Base-by-base conservation (phyloP, 2,888 invertebrate genomes). In the Archips xylosteana region DNA sequence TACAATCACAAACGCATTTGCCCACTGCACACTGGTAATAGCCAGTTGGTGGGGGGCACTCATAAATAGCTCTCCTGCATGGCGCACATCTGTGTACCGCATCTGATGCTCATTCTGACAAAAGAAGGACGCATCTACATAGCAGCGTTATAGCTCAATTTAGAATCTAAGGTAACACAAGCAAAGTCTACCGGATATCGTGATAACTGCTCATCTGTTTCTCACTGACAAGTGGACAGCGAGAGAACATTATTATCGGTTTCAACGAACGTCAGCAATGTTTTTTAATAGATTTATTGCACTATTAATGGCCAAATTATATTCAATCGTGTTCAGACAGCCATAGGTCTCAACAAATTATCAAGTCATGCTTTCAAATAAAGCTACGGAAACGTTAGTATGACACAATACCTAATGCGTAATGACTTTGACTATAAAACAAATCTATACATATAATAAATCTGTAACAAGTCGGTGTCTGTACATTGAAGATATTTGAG, bases 41-140 rank as follows among this genome's bases (percentile, higher is more conserved):
- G 54, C 54, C 3, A 54, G 54, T 45, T 13, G 10, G 64, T 49
- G 62, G 69, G 69, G 68, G 69, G 61, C 15, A 34, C 61, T 61
- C 69, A 51, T 8, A 69, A 69, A 69, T 69, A 69, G 65, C 15
- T 3, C 49, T 23, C 61, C 32, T 5, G 62, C 45, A 54, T 51
- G 65, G 65, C 10, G 49, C 69, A 60, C 61, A 62, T 15, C 62
- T 62, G 69, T 61, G 61, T 13, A 39, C 39, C 42, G 32, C 45
- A 61, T 49, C 23, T 49, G 61, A 69, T 49, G 57, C 32, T 9
- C 23, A 45, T 45, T 57, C 32, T 3, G 9, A 57, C 1, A 3
- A 6, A 32, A 32, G 32, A n/a, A 23, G 23, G 23, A 3, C 57
- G 23, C 12, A 57, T 34, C 57, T 57, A 3, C 10, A 57, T 9